A percentile compares a stretch with the other conserved stretches of the same genome.
Conservation (phyloP, 1,140 invertebrate genomes). For the Telenomus remus region DNA sequence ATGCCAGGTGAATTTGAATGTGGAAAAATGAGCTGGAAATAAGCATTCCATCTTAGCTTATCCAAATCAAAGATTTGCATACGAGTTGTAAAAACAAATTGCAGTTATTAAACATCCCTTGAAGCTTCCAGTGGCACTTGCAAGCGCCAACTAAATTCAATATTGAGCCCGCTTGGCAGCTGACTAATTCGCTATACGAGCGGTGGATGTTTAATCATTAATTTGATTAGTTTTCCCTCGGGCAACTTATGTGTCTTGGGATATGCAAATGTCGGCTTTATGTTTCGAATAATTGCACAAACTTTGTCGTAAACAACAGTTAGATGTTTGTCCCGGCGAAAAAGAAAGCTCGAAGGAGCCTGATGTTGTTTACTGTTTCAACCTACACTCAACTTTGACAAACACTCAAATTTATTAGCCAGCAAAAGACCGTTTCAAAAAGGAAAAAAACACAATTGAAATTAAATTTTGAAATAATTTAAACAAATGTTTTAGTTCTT, state of each 20-base stretch:
- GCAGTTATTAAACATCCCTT: slow-evolving; percentile 13
- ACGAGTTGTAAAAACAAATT: too few species aligned
- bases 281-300: slow-evolving; percentile 7
- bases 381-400: too few species aligned
- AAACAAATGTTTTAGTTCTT: too few species aligned
- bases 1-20: too few species aligned
- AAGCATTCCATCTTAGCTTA: too few species aligned
- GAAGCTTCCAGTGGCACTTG: not conserved
- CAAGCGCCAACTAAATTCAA: slow-evolving; percentile 24
- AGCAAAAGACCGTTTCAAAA: too few species aligned
- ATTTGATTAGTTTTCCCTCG: slow-evolving; percentile 25
- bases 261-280: slow-evolving; percentile 4
- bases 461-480: too few species aligned
- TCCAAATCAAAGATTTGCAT: too few species aligned
- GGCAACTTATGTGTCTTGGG: slow-evolving; percentile 12
- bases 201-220: slow-evolving; percentile 17
- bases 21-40: too few species aligned
- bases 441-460: too few species aligned
- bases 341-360: not conserved
- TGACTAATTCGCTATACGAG: slow-evolving; percentile 22
- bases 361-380: too few species aligned
- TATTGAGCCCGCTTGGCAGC: slow-evolving; percentile 24
- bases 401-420: too few species aligned
- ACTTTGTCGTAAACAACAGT: slow-evolving; percentile 10
- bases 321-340: slow-evolving; percentile 3